These are phyloP conservation scores for Ischnura elegans DNA, from an alignment of 2,888 invertebrate species.

Conservation along the genomic window DNA sequence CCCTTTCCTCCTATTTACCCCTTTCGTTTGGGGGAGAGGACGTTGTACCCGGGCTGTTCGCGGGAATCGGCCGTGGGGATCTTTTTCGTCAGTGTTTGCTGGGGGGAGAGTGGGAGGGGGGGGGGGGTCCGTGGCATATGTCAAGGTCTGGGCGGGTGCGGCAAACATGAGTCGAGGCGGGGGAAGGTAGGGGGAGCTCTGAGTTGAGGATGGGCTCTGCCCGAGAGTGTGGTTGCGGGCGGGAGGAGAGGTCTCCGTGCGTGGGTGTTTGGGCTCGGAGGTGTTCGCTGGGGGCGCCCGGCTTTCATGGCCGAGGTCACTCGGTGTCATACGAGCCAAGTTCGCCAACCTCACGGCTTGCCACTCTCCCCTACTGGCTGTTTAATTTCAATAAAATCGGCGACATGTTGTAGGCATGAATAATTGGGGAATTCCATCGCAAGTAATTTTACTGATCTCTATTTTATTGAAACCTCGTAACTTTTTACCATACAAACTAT, in stretches of 20 bases:
- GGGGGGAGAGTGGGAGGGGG: too few relatives aligned
- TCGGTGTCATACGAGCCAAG: conserved; percentile 58
- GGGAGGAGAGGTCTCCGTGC: neutral
- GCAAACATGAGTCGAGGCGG: neutral
- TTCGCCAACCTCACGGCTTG: conserved; percentile 24
- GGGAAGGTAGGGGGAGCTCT: neutral
- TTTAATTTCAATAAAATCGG: too few relatives aligned
- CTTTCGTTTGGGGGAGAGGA: neutral
- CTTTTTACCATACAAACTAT: too few relatives aligned
- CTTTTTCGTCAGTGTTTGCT: conserved; percentile 39
- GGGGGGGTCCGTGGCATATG: conserved; percentile 60
- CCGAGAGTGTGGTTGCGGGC: neutral
- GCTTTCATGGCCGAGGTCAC: conserved; percentile 64
- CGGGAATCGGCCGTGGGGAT: neutral
- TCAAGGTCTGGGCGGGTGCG: conserved; percentile 67
- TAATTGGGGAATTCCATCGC: too few relatives aligned
- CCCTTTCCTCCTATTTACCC: conserved; percentile 57
- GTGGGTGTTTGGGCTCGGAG: conserved; percentile 41
- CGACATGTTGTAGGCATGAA: too few relatives aligned
- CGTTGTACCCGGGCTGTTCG: neutral
- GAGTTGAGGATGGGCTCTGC: conserved; percentile 4
- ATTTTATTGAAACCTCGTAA: too few relatives aligned
- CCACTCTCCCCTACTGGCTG: too few relatives aligned
- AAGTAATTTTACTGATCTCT: too few relatives aligned
- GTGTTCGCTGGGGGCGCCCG: conserved; percentile 61